phyloP scores from a whole-genome alignment of 2,113 vertebrate genomes.

The Benitochromis conjunctus region DNA sequence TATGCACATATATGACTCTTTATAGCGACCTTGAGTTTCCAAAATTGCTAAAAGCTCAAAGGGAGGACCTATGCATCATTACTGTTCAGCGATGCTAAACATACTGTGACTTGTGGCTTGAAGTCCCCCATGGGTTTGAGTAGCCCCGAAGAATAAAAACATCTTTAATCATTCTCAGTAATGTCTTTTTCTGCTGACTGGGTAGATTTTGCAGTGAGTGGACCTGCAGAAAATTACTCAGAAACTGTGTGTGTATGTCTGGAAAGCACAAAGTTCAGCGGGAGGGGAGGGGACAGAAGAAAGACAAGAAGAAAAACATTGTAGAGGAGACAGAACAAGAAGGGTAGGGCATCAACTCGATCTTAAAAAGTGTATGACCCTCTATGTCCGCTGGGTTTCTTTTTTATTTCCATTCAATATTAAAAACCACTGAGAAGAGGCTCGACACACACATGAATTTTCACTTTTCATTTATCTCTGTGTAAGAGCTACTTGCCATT shows the following conservation, averaged over 20 bases:
- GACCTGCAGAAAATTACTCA: neutral
- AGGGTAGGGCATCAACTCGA: neutral
- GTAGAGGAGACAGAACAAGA: neutral
- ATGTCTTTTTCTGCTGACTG: slow-evolving; percentile 10
- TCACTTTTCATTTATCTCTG: neutral
- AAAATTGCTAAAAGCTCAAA: neutral
- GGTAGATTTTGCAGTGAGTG: neutral
- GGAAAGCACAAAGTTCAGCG: neutral
- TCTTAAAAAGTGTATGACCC: neutral
- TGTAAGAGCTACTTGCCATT: neutral
- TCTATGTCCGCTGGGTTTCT: neutral
- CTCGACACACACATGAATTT: neutral
- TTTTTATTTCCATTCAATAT: neutral
- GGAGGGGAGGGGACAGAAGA: neutral
- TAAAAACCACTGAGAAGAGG: neutral
- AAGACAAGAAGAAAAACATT: neutral
- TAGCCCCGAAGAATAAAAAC: neutral
- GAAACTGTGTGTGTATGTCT: neutral
- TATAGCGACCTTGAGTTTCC: neutral
- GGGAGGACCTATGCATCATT: slow-evolving; percentile 3
- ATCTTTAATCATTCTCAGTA: neutral
- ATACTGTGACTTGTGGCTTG: neutral
- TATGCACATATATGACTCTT: neutral
- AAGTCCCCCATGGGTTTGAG: neutral
- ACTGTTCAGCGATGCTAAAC: neutral